phyloP scores from a whole-genome alignment of 2,797 vertebrate genomes.

The Acropternis orthonyx region DNA sequence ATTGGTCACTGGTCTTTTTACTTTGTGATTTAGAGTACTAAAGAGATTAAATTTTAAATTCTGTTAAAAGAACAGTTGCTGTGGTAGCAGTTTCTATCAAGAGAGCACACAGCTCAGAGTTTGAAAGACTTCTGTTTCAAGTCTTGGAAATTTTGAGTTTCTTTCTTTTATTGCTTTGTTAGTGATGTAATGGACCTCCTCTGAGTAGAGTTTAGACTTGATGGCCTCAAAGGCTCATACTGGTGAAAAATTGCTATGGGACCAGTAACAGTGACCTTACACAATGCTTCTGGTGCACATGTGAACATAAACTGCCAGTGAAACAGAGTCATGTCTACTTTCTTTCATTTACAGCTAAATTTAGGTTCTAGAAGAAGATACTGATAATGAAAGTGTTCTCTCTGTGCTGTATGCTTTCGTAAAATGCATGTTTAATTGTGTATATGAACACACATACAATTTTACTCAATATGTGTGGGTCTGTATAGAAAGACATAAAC shows the following conservation, averaged over 20 bases:
- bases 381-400: background rate
- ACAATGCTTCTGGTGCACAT: background rate
- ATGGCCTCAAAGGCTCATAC: background rate
- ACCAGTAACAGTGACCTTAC: background rate
- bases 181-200: background rate
- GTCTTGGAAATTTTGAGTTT: background rate
- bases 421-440: background rate
- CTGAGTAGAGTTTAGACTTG: background rate
- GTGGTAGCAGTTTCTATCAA: background rate
- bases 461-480: background rate
- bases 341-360: background rate
- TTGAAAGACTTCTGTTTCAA: background rate
- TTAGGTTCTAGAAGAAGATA: background rate
- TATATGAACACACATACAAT: background rate
- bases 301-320: background rate
- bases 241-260: background rate
- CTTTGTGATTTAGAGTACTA: background rate
- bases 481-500: background rate
- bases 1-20: background rate
- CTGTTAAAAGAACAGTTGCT: background rate
- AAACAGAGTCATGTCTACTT: background rate
- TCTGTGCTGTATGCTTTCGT: background rate
- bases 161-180: background rate
- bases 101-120: background rate
- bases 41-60: constrained; percentile 29